Evolutionary conservation across 2,797 vertebrate genomes (phyloP).

Genomic region (Poecilia wingei): DNA sequence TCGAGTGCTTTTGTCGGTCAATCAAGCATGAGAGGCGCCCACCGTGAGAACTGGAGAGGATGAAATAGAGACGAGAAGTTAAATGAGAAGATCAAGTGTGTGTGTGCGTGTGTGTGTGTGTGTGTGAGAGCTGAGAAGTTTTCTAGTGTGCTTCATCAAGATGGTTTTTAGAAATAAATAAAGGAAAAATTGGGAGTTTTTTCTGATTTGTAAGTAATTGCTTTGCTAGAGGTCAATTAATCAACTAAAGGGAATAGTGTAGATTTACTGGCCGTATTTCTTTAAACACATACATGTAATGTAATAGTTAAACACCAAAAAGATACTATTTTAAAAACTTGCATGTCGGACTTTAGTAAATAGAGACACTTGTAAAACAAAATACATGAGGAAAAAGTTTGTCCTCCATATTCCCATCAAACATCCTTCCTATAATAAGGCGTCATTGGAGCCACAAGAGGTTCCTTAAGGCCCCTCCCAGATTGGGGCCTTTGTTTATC

Average conservation of each 20-base stretch:
- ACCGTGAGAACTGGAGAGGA: constrained; percentile 72
- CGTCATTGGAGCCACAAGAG: constrained; percentile 53
- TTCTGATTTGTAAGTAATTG: neutral
- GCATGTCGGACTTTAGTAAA: constrained; percentile 11
- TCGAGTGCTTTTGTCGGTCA: constrained; percentile 64
- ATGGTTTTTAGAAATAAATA: neutral
- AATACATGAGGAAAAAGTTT: constrained; percentile 59
- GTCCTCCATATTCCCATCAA: constrained; percentile 71
- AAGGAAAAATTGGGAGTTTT: neutral
- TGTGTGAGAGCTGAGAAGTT: constrained; percentile 26
- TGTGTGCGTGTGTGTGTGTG: constrained; percentile 10
- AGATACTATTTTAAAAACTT: neutral
- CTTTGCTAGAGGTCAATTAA: neutral
- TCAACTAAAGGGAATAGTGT: neutral
- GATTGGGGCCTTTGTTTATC: constrained; percentile 61
- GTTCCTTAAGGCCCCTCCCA: constrained; percentile 62
- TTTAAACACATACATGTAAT: neutral
- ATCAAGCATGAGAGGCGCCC: constrained; percentile 68
- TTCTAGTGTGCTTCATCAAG: constrained; percentile 7
- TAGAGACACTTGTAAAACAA: neutral
- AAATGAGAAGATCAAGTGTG: constrained; percentile 47
- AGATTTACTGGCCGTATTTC: neutral
- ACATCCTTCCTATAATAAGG: constrained; percentile 49
- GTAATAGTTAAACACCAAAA: neutral
- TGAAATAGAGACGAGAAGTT: constrained; percentile 66